Conservation (phyloP, 2,113 vertebrate genomes). For the Fregata magnificens region DNA sequence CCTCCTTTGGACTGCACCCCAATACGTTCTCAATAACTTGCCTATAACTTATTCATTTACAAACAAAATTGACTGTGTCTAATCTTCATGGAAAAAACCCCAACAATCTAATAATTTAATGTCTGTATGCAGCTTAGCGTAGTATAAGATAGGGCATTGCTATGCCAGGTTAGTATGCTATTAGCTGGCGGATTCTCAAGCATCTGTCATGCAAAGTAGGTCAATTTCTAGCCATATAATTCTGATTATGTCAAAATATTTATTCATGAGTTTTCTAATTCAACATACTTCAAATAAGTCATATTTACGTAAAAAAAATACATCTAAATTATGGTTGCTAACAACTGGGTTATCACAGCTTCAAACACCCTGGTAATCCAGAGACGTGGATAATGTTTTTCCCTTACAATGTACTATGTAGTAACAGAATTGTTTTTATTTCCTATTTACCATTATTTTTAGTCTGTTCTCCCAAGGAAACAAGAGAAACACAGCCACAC, state of each 20-base stretch:
- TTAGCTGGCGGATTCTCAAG: constrained; percentile 68
- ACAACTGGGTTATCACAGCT: constrained; percentile 24
- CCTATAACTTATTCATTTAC: constrained; percentile 22
- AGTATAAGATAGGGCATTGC: constrained; percentile 48
- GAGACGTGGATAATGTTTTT: not conserved
- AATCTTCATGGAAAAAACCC: not conserved
- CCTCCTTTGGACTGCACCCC: not conserved
- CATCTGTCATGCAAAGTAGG: constrained; percentile 73
- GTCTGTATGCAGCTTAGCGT: constrained; percentile 47
- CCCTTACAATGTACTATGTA: not conserved
- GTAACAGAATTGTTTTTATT: not conserved
- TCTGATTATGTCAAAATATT: constrained; percentile 77
- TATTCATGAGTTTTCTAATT: constrained; percentile 73
- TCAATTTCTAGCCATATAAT: constrained; percentile 72
- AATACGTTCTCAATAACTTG: not conserved
- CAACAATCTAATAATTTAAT: constrained; percentile 60
- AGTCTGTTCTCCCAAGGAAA: not conserved
- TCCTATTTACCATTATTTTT: not conserved
- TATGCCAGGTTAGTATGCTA: constrained; percentile 69
- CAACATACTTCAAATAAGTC: constrained; percentile 65
- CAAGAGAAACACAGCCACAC: not conserved
- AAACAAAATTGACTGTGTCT: constrained; percentile 56
- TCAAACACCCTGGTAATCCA: constrained; percentile 14
- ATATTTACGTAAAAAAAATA: constrained; percentile 45
- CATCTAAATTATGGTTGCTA: constrained; percentile 44